Evolutionary conservation across 2,113 vertebrate genomes (phyloP).

Genomic region (Lophura nycthemera): DNA sequence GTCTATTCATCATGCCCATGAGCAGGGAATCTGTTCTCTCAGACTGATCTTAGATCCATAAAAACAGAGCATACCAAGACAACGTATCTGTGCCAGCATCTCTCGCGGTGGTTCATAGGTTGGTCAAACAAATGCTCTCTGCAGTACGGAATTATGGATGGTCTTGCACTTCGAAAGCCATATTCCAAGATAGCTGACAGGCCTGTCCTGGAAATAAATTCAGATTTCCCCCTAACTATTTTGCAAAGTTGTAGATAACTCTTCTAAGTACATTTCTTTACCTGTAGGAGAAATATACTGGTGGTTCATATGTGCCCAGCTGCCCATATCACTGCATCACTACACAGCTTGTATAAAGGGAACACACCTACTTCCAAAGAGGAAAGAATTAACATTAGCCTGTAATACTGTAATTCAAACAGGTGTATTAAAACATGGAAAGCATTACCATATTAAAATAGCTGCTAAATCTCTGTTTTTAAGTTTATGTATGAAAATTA

Average conservation of each 20-base stretch:
- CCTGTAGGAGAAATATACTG: neutral
- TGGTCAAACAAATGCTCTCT: neutral
- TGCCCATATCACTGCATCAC: neutral
- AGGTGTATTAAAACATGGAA: neutral
- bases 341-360: neutral
- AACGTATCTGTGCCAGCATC: neutral
- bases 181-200: neutral
- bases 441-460: neutral
- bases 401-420: neutral
- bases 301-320: neutral
- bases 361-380: neutral
- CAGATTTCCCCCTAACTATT: neutral
- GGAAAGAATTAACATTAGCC: neutral
- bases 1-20: accelerated
- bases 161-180: neutral
- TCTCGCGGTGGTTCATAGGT: neutral
- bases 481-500: neutral
- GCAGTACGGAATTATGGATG: neutral
- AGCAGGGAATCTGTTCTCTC: neutral
- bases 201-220: neutral
- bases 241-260: neutral
- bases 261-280: neutral
- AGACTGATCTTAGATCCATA: neutral
- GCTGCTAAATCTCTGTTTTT: neutral
- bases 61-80: neutral